Evolutionary conservation across 2,113 vertebrate species (phyloP), one percentile per base, ranked within the genome.

Genomic region (Sphaerodactylus townsendi): DNA sequence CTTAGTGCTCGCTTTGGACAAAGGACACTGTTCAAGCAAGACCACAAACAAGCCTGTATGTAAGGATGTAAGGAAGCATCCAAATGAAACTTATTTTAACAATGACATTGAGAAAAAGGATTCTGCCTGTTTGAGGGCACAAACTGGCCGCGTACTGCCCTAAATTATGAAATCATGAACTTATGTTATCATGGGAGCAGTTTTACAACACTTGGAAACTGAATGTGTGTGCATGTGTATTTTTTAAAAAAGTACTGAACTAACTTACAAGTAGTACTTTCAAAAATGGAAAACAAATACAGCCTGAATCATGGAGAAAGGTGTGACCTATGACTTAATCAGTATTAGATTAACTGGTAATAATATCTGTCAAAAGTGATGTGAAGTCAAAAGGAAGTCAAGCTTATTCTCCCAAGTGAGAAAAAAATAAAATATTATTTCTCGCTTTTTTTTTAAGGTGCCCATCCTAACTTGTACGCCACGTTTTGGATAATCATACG

Each of bases 51-150:
- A 62, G 59, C 25, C 56, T 25, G 21, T 59, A 59, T 8, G 9
- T 62, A 6, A 10, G 7, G 13, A 50, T 50, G 23, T 25, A 62
- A 62, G 59, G 7, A 62, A 28, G 21, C 59, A 62, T 62, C 59
- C 59, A 62, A 62, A 62, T 62, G 9, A 28, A 62, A 74, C 90
- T 21, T 72, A 84, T 87, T 46, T 90, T 28, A 46, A 66, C 15
- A n/a, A 62, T 9, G n/a, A 65, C 15, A 17, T 66, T 9, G 46
- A 4, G 21, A 21, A 41, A 68, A 66, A 8, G 3, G 10, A 19
- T 10, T 80, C 48, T 37, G 33, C 65, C 10, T 80, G 23, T 41
- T 35, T 69, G 44, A 3, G 33, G 23, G 25, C 13, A 30, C 35
- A 70, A 53, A 35, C 7, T 77, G 33, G 53, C 21, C 28, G 21